A percentile compares a stretch with the other conserved stretches of the same genome.
Evolutionary conservation across 1,140 invertebrate species (phyloP).

Genomic region (Scylla paramamosain): DNA sequence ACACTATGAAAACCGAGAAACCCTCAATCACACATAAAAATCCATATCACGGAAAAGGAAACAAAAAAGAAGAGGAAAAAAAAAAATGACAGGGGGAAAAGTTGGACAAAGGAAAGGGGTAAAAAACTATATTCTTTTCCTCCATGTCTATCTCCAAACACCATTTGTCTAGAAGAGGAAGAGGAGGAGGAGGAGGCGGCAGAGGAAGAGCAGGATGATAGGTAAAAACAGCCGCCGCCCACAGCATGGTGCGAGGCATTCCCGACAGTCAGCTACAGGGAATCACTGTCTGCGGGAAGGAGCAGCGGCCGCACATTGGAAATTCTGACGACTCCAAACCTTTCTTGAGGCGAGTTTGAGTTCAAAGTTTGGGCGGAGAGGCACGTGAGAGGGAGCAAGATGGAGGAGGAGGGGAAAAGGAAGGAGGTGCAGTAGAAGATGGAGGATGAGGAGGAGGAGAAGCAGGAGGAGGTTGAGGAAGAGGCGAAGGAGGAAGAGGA

Average conservation of each 20-base stretch:
- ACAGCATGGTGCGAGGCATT: no score
- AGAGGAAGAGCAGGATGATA: neutral
- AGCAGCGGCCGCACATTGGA: neutral
- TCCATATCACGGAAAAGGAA: no score
- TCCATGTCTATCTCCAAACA: no score
- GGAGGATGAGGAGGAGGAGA: neutral
- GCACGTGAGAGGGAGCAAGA: neutral
- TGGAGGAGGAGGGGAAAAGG: constrained; percentile 1
- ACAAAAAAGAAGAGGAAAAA: no score
- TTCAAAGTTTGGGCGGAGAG: constrained; percentile 10
- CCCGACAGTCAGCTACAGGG: neutral
- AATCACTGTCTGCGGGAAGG: neutral
- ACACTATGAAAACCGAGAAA: no score
- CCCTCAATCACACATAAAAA: no score
- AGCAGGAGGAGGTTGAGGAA: neutral
- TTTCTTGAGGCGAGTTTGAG: neutral
- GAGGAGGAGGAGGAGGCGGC: no score
- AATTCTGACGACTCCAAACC: constrained; percentile 12
- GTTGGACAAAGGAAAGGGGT: no score
- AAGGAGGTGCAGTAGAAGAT: neutral
- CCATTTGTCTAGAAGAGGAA: no score
- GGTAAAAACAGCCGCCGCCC: neutral
- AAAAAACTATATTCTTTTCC: no score
- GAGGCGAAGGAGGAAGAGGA: neutral
- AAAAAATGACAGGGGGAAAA: no score